Evolutionary conservation across 1,140 invertebrate species (phyloP), one percentile per base, ranked within the genome.

Genomic region (Bombus huntii): DNA sequence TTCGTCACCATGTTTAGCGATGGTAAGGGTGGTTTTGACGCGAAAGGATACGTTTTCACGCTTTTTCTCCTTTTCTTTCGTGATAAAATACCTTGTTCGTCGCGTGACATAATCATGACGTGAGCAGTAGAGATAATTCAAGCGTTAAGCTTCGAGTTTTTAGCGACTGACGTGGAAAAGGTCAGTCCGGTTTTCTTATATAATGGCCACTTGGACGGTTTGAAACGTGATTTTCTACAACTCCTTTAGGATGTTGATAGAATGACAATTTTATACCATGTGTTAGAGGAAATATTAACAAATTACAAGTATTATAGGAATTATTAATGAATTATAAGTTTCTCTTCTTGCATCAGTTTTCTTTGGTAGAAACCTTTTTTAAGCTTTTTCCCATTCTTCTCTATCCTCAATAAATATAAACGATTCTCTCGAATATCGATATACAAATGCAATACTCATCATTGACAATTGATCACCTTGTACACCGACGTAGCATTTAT

Each of bases 91-190:
- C 18, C n/a, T 37, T 9, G 31, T n/a, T 25, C 18, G 37, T n/a
- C n/a, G 8, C 37, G 18, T 76, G 59, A 66, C 65, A 65, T 76
- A 76, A 83, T 73, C 25, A 6, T 28, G 25, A 4, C 44, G 15
- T 25, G 4, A 44, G 18, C 13, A 42, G 10, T 6, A 44, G 13
- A 31, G 73, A 83, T 57, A 83, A 70, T 77, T 68, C 59, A 77
- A 77, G 73, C 73, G 81, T 83, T 77, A 78, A 83, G 74, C 65
- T 57, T 68, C 28, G 31, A 39, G 34, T 77, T 77, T 78, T 78
- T 57, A 70, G 28, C 81, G 73, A 18, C 25, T 28, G 34, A n/a
- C 12, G 62, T 70, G 47, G 65, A 70, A 84, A 84, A 84, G 75
- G 66, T 84, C 65, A 71, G 47, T n/a, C 82, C 15, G 37, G 34